These are phyloP conservation scores for Caenorhabditis latens DNA, from an alignment of 1,140 invertebrate genomes.

Conservation along the genomic window DNA sequence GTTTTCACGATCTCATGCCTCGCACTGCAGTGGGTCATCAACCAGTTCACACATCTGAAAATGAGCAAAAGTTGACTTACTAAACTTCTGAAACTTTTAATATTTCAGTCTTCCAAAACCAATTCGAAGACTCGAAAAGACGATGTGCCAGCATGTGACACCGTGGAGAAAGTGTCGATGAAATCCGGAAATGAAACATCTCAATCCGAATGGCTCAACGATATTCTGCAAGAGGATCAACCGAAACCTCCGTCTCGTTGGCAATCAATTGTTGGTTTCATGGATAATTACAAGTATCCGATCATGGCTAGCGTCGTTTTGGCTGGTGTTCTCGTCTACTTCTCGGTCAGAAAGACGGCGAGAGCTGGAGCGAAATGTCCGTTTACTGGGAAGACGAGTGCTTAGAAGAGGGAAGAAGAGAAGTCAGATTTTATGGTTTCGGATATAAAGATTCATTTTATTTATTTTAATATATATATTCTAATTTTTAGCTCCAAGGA, in stretches of 20 bases:
- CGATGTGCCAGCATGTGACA: neutral
- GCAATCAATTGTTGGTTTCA: neutral
- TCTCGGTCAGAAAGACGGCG: neutral
- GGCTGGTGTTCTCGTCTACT: neutral
- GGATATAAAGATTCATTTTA: too few species aligned
- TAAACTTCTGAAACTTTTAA: too few species aligned
- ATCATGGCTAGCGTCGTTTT: neutral
- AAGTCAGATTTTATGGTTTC: too few species aligned
- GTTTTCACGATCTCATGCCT: too few species aligned
- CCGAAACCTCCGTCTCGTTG: neutral
- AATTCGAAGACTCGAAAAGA: neutral
- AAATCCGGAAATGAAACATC: neutral
- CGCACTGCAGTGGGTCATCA: too few species aligned
- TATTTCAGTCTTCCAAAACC: neutral
- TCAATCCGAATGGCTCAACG: conserved; percentile 43
- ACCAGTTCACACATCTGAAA: too few species aligned
- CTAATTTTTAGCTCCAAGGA: too few species aligned
- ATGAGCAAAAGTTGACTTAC: too few species aligned
- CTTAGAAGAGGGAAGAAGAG: neutral
- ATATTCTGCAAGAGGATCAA: neutral
- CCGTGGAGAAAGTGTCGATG: neutral
- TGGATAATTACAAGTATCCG: conserved; percentile 6
- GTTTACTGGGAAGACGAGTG: neutral
- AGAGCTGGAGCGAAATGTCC: neutral
- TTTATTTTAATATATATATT: too few species aligned